Base-by-base conservation (phyloP, 2,113 vertebrate genomes). In the Orientallactaga bullata region DNA sequence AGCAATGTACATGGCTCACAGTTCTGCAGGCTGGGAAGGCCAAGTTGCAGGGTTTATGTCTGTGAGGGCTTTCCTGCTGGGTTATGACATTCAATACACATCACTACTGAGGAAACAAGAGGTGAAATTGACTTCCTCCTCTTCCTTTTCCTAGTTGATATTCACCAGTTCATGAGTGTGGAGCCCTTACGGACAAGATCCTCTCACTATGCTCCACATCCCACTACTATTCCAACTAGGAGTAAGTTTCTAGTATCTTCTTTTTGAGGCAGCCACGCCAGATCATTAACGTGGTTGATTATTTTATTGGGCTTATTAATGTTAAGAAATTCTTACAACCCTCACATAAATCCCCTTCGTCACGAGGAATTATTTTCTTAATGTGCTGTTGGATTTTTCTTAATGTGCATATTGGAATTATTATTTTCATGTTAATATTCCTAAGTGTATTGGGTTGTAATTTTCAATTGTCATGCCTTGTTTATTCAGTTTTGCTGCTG, bases 401-500 rank as follows among this genome's bases (percentile, higher is more conserved):
- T 68, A 81, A 76, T 30, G 28, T 61, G 13, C 24, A 55, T 65
- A 26, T 21, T 74, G 10, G 20, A 61, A 8, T 73, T 7, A 58
- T 39, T 88, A 7, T 65, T 66, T 85, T 92, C 84, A 2, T 37
- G 68, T 60, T 28, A 16, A 37, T 84, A 89, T 47, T 66, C 17
- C 20, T 68, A 65, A 78, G 21, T 74, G 10, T 60, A 65, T 85
- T 92, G 30, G 28, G 66, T 58, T 80, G 1, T 80, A 73, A 32
- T 89, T 85, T 93, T 85, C 20, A 69, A 55, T 37, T 92, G 88
- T 79, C 84, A 28, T n/a, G 32, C 20, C 35, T 58, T 88, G 17
- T 80, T 85, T 81, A 58, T 85, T 89, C 73, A 24, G 42, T 68
- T 61, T 85, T 5, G 21, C 8, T 69, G 18, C 30, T 68, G 32